A percentile compares a stretch with the other conserved stretches of the same genome.
Evolutionary conservation across 2,113 vertebrate species (phyloP).

Genomic region (Axis porcinus): DNA sequence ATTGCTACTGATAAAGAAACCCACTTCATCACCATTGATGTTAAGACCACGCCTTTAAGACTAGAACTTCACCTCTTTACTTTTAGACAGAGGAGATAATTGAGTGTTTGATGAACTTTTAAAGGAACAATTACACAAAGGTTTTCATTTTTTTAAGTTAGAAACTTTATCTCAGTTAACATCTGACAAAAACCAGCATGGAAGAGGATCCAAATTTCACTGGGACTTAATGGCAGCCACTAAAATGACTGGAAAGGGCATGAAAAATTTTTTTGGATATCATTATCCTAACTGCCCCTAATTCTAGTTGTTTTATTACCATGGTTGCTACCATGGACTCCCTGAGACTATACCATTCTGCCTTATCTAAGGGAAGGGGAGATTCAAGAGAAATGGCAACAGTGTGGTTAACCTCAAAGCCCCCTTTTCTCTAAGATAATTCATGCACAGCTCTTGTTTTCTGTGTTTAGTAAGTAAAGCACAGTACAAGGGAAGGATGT

Average conservation of each 20-base stretch:
- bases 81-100: background rate
- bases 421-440: background rate
- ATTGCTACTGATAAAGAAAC: background rate
- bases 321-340: background rate
- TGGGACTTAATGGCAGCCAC: background rate
- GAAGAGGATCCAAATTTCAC: background rate
- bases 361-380: background rate
- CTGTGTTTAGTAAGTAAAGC: background rate
- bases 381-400: background rate
- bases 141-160: background rate
- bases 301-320: background rate
- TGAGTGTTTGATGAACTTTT: background rate
- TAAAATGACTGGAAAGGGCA: background rate
- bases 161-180: background rate
- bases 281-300: background rate
- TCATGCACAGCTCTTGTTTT: background rate
- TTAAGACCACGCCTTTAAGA: background rate
- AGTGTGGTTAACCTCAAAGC: background rate
- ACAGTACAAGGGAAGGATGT: background rate
- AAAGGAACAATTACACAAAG: background rate
- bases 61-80: background rate
- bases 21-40: background rate
- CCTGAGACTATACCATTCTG: background rate
- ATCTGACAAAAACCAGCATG: background rate
- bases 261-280: background rate